Conservation (phyloP, 2,888 invertebrate species). For the Nomada goodeniana region DNA sequence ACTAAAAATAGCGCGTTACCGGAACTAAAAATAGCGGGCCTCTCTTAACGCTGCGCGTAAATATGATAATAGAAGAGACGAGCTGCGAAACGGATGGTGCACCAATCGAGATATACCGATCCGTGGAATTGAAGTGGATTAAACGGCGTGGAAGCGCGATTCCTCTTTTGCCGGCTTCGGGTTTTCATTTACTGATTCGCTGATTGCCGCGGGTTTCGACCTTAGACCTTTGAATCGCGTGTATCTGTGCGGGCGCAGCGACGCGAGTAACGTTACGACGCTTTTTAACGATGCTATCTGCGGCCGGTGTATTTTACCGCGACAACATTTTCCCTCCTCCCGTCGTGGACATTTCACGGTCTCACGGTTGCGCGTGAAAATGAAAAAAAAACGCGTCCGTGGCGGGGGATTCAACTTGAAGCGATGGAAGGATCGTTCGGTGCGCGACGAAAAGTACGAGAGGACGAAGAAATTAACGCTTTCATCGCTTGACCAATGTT, state of each 20-base stretch:
- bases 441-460: background rate
- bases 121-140: background rate
- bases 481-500: conserved; percentile 12
- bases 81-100: background rate
- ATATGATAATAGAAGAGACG: conserved; percentile 27
- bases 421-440: conserved; percentile 12
- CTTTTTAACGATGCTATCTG: conserved; percentile 35
- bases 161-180: conserved; percentile 2
- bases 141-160: conserved; percentile 1
- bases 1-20: conserved; percentile 2
- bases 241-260: conserved; percentile 8
- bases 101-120: background rate
- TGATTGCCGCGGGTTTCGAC: conserved; percentile 40
- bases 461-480: background rate
- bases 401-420: conserved; percentile 10
- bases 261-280: conserved; percentile 34
- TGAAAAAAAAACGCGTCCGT: too few species aligned
- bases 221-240: conserved; percentile 45
- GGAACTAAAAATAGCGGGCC: conserved; percentile 8
- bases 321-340: conserved; percentile 7
- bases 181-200: conserved; percentile 41
- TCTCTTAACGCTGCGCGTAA: conserved; percentile 9
- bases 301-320: conserved; percentile 21
- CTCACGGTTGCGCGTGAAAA: background rate
- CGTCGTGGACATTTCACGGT: background rate